Evolutionary conservation across 2,797 vertebrate genomes (phyloP).

Genomic region (Bradypus variegatus): DNA sequence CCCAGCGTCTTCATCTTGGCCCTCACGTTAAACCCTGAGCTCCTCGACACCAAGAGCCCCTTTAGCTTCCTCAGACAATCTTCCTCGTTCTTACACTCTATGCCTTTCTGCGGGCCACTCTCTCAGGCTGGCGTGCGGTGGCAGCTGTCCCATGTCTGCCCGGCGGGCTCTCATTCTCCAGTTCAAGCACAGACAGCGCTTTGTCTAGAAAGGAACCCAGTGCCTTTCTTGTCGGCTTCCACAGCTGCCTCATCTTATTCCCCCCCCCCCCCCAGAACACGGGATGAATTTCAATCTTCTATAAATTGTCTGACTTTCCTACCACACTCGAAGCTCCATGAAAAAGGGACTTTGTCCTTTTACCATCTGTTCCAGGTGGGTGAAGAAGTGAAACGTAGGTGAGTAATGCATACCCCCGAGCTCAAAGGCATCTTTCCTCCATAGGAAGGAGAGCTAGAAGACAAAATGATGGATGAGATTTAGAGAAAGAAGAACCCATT

Average conservation of each 20-base stretch:
- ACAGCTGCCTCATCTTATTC: not conserved
- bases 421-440: not conserved
- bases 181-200: not conserved
- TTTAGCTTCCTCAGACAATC: not conserved
- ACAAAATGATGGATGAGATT: not conserved
- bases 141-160: not conserved
- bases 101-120: not conserved
- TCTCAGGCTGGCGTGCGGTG: not conserved
- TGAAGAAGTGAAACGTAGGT: not conserved
- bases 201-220: not conserved
- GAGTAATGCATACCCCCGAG: not conserved
- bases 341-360: not conserved
- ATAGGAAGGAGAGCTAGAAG: not conserved
- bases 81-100: not conserved
- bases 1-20: not conserved
- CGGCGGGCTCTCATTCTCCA: not conserved
- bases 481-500: not conserved
- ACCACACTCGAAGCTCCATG: not conserved
- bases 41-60: not conserved
- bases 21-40: not conserved
- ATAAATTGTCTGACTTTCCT: not conserved
- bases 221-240: not conserved
- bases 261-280: not conserved
- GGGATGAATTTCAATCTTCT: not conserved
- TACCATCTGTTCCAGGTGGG: not conserved